Evolutionary conservation across 2,797 vertebrate species (phyloP), one percentile per base, ranked within the genome.

Genomic region (Rhadinocentrus ornatus): DNA sequence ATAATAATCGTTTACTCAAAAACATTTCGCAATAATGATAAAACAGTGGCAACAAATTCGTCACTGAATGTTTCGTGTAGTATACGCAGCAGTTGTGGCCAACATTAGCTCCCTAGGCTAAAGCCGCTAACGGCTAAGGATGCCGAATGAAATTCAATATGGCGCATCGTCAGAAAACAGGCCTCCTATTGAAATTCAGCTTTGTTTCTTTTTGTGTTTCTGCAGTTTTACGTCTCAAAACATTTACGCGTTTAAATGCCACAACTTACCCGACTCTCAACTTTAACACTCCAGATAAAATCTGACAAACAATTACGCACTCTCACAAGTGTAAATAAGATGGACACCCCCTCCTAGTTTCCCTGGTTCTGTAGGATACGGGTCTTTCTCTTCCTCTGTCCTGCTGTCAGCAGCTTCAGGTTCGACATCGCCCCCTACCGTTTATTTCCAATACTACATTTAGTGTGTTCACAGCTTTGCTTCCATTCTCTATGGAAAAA

Each of bases 311-410:
- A 62, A 70, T 41, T 20, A 29, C 78, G 64, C 72, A 60, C 27
- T 67, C 67, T 84, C 73, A 66, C 79, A 60, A 82, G 78, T 85
- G 84, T 91, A 89, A 91, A 92, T 93, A 92, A 93, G 81, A 92
- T 92, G 89, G 89, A 90, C 86, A 88, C 89, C 89, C 89, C 82
- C 89, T 91, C 88, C 84, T 72, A 52, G 73, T 75, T 86, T 76
- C 77, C 86, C 84, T n/a, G n/a, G n/a, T n/a, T n/a, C 81, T 55
- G 69, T 60, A 83, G 61, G 62, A 80, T 76, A 70, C 82, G 59
- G 59, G 11, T 55, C 35, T 76, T 87, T 80, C 69, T 84, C 84
- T 76, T 74, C 74, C 55, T 82, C 22, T 4, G 9, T 12, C 12
- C 22, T 4, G 3, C 8, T 11, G 34, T 13, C 20, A 39, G 46